phyloP scores from a whole-genome alignment of 2,113 vertebrate genomes.

The Herpailurus yagouaroundi region DNA sequence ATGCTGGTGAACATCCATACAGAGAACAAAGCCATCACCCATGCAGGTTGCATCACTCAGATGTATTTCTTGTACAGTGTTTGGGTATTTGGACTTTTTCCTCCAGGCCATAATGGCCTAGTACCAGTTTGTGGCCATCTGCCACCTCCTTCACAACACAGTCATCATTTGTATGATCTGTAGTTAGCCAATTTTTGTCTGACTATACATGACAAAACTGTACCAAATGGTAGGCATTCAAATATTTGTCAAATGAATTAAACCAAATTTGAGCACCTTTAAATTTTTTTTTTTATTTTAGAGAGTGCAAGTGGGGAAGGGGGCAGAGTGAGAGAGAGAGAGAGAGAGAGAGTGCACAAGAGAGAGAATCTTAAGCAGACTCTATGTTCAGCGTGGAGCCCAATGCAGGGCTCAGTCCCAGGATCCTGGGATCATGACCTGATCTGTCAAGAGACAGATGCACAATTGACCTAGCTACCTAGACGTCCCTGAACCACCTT shows the following conservation, averaged over 20 bases:
- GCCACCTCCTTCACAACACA: conserved; percentile 31
- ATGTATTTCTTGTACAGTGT: conserved; percentile 61
- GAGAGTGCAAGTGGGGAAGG: no score
- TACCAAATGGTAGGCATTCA: background rate
- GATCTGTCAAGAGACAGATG: no score
- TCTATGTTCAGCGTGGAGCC: no score
- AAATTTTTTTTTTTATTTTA: no score
- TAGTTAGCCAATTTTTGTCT: background rate
- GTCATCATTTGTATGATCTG: conserved; percentile 24
- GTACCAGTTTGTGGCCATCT: conserved; percentile 69
- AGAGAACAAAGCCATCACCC: conserved; percentile 21
- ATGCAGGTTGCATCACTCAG: conserved; percentile 32
- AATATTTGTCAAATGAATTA: background rate
- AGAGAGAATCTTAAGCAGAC: no score
- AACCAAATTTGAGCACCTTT: background rate
- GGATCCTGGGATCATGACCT: no score
- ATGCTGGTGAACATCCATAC: conserved; percentile 53
- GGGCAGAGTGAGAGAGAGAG: no score
- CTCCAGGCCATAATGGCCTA: conserved; percentile 62
- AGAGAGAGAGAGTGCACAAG: no score
- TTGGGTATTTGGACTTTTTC: conserved; percentile 46
- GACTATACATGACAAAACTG: background rate
- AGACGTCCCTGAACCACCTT: background rate
- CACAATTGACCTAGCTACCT: no score
- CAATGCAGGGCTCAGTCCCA: no score